Conservation (phyloP, 2,888 invertebrate species). For the Auanema freiburgensis region DNA sequence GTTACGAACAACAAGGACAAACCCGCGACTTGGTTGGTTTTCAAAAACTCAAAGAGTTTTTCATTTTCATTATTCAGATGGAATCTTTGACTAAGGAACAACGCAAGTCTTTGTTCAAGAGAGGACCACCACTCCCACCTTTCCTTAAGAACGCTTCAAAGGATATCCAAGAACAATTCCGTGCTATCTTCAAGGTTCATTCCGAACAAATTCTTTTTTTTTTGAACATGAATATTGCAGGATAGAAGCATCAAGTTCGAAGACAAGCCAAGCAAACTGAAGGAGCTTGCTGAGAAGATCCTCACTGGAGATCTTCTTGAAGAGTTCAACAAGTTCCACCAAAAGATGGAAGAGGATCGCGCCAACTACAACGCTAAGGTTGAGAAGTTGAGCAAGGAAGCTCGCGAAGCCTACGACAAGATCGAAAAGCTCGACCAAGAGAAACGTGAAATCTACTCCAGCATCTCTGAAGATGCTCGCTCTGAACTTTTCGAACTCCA, state of each 20-base stretch:
- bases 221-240: background rate
- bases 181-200: constrained; percentile 31
- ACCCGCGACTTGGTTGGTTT: constrained; percentile 41
- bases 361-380: constrained; percentile 37
- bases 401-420: constrained; percentile 44
- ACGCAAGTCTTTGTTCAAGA: constrained; percentile 29
- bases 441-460: constrained; percentile 41
- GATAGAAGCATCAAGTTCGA: constrained; percentile 35
- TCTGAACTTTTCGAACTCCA: constrained; percentile 40
- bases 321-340: constrained; percentile 45
- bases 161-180: constrained; percentile 39
- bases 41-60: background rate
- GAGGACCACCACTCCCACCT: constrained; percentile 22
- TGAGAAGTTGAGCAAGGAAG: constrained; percentile 39
- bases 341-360: constrained; percentile 35
- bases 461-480: constrained; percentile 33
- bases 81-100: constrained; percentile 36
- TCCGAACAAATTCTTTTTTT: too few species aligned
- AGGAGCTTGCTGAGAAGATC: constrained; percentile 43
- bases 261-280: constrained; percentile 43
- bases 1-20: constrained; percentile 44
- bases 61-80: constrained; percentile 10
- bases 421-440: constrained; percentile 43
- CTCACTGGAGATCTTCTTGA: constrained; percentile 41
- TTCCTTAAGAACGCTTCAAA: constrained; percentile 34